Conservation (phyloP, 2,797 vertebrate species). For the Babyrousa celebensis region DNA sequence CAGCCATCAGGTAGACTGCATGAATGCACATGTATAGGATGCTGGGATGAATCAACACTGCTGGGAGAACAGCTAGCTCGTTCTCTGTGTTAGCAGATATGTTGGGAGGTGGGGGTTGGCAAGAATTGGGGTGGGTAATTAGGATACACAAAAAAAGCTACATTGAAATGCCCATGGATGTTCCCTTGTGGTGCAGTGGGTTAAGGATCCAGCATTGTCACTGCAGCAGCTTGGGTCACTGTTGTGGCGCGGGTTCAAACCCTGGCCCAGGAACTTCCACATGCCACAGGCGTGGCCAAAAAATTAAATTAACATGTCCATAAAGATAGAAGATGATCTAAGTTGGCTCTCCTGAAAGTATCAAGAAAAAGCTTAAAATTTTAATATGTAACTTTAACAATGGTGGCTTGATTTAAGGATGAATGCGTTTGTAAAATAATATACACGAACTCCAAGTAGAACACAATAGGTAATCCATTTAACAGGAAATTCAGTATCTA, state of each 20-base stretch:
- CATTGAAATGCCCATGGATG: too few relatives aligned
- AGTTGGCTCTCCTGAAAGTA: constrained; percentile 10
- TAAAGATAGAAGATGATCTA: background rate
- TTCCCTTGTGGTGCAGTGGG: too few relatives aligned
- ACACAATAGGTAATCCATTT: constrained; percentile 64
- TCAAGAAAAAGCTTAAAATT: constrained; percentile 57
- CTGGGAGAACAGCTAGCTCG: background rate
- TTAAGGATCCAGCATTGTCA: too few relatives aligned
- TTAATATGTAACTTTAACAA: constrained; percentile 34
- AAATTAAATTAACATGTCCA: background rate
- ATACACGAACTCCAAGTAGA: constrained; percentile 50
- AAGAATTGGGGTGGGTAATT: background rate
- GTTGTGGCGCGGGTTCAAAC: too few relatives aligned
- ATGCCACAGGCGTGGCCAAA: too few relatives aligned
- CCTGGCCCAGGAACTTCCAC: too few relatives aligned
- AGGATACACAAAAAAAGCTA: background rate
- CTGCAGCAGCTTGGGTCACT: too few relatives aligned
- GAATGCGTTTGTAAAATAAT: constrained; percentile 67
- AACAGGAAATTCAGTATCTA: constrained; percentile 68
- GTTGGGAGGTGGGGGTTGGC: background rate
- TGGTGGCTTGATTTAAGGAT: constrained; percentile 24
- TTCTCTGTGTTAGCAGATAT: background rate
- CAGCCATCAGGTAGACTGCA: background rate
- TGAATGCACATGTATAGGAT: fast-evolving
- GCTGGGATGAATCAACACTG: fast-evolving